Base-by-base conservation (phyloP, 2,888 invertebrate genomes). In the Scaptomyza reducta region DNA sequence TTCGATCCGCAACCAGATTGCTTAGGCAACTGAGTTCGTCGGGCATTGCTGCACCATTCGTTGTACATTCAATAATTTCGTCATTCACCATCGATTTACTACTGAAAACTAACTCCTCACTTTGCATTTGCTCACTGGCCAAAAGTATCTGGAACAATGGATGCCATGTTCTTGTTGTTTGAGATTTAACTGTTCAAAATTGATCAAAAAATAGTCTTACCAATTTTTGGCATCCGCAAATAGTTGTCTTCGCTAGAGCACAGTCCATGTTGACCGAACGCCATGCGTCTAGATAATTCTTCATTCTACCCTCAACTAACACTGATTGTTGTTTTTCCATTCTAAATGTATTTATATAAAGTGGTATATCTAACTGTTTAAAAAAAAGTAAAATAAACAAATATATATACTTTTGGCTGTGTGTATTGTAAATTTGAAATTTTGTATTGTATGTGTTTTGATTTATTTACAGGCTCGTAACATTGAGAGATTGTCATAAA, bases 51-150 rank as follows among this genome's bases (percentile, higher is more conserved):
- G 31, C 16, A 9, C 16, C 42, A 11, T 44, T 16, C 6, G 42
- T 7, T 4, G 35, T 27, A n/a, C 29, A 46, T 16, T 51, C 22
- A 2, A 45, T 13, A 25, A 55, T 25, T 5, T 7, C 47, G 2
- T 50, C 13, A 9, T 42, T 41, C 7, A 33, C 6, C 16, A 10
- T n/a, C 11, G 27, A n/a, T 1, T 10, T 38, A 18, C 58, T 25
- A 11, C 10, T 14, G 5, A 59, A 29, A 25, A 66, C 27, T 9
- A 38, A 5, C 13, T 59, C 60, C 29, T 40, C 40, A 22, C 42
- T 40, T 14, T 47, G 14, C 1, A 56, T 68, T 68, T 70, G 42
- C 16, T 51, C 33, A 2, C 16, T 33, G 6, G 42, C 74, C 18
- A 53, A 14, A 9, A 25, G 18, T 3, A 67, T 9, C 60, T 60